phyloP scores from a whole-genome alignment of 1,140 invertebrate genomes.

The Daktulosphaira vitifoliae region DNA sequence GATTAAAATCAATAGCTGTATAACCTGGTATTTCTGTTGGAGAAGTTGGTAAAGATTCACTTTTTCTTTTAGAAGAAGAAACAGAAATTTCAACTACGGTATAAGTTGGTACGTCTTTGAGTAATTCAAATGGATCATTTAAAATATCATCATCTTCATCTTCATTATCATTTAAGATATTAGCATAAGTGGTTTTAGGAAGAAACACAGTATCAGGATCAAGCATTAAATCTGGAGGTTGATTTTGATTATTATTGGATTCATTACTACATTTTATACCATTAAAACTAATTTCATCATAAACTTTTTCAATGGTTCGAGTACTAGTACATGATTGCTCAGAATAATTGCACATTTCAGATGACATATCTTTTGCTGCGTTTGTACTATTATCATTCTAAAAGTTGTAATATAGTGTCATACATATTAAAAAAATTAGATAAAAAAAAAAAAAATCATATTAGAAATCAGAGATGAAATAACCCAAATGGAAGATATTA shows the following conservation, averaged over 20 bases:
- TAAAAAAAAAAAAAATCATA: not conserved
- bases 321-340: constrained; percentile 22
- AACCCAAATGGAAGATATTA: too few relatives aligned
- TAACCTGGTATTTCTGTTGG: constrained; percentile 58
- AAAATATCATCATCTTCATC: constrained; percentile 6
- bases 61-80: constrained; percentile 43
- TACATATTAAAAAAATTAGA: too few relatives aligned
- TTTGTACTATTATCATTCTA: constrained; percentile 2
- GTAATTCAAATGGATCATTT: constrained; percentile 4
- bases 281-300: constrained; percentile 17
- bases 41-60: constrained; percentile 45
- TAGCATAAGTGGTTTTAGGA: not conserved
- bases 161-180: not conserved
- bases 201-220: constrained; percentile 12
- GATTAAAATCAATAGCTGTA: constrained; percentile 88
- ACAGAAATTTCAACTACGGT: constrained; percentile 38
- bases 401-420: not conserved
- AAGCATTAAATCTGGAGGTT: constrained; percentile 24
- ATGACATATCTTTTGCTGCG: not conserved
- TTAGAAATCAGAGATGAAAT: not conserved
- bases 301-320: constrained; percentile 28
- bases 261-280: not conserved
- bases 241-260: constrained; percentile 4
- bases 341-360: constrained; percentile 20
- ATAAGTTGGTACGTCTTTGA: constrained; percentile 56